Evolutionary conservation across 37 sponge, comb jelly and placozoan species (phyloP), one percentile per base, ranked within the genome.

Genomic region (Cliona cf. orientalis): DNA sequence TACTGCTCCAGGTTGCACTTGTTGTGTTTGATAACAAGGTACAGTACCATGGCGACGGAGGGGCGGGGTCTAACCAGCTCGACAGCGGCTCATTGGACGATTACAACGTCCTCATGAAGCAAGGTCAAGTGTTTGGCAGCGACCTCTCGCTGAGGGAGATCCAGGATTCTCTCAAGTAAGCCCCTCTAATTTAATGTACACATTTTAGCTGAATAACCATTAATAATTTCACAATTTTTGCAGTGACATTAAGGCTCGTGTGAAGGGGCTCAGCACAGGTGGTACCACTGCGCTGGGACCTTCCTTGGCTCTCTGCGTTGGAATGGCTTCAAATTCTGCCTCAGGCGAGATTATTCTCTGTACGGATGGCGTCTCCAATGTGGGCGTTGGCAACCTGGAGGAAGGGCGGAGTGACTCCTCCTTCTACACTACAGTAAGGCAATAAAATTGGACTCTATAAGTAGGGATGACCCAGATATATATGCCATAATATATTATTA

Each of bases 231-330:
- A n/a, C n/a, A n/a, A n/a, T n/a, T n/a, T n/a, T n/a, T n/a, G 2
- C 75, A 94, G 95, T 79, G 80, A 87, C 37, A 38, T 94, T 36
- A 84, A 86, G 78, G 37, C 25, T 0, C 68, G 57, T 0, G 92
- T 97, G 29, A 34, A 42, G 25, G 55, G 19, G 31, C 78, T 97
- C 17, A 5, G 33, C 28, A 90, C 91, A 14, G 82, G 85, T 56
- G 97, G 97, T 3, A 76, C 86, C 45, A 97, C 97, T 21, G 97
- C 97, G 1, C 87, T 97, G 68, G 97, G 97, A 11, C 97, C 97
- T 17, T 86, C 94, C 5, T 85, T 97, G 6, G 82, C 97, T 23
- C 65, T 93, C 32, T 78, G 91, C 56, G 84, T 89, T 7, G 91
- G 91, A 28, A 82, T 97, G 76, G 84, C 92, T 28, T 85, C 89